Base-by-base conservation (phyloP, 2,888 invertebrate species). In the Autographa pulchrina region DNA sequence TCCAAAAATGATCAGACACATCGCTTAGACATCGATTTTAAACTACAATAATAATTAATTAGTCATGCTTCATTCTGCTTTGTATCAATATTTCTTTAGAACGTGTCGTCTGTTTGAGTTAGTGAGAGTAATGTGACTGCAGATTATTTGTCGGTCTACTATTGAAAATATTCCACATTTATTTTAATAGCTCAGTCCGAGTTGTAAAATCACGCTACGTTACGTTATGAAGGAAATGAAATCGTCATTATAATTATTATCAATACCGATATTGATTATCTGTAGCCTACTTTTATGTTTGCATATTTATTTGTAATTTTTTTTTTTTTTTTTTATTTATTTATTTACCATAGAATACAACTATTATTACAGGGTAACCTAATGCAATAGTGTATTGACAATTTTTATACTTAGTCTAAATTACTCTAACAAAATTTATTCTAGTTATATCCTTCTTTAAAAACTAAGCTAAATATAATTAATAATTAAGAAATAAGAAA, bases 1-100 rank as follows among this genome's bases (percentile, higher is more conserved):
- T 89, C 91, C 91, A 89, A 94, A 94, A 94, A 91, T 81, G 89
- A 90, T 85, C 85, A 83, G 80, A 86, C 85, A 87, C 67, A 65
- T 72, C 52, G 76, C 81, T 81, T 72, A 73, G 70, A 56, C 75
- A 79, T 82, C 66, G 70, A 80, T 81, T 86, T 69, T 70, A 68
- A 76, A 78, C 70, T 69, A 75, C 73, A 81, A 77, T 75, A 41
- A 13, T 41, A 11, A 13, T n/a, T n/a, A 67, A 79, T 78, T 76
- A 78, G 75, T 81, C 81, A 75, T 80, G 76, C 68, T 14, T 58
- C 66, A 72, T 80, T 82, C 67, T 62, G 71, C 62, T 67, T 72
- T 68, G 18, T 77, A n/a, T 54, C 31, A 68, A 61, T 18, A 60
- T 56, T 76, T 56, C 13, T 48, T 25, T 35, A 48, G 18, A 11